These are phyloP conservation scores for Machaerirhynchus nigripectus DNA, from an alignment of 2,113 vertebrate genomes.

Conservation along the genomic window DNA sequence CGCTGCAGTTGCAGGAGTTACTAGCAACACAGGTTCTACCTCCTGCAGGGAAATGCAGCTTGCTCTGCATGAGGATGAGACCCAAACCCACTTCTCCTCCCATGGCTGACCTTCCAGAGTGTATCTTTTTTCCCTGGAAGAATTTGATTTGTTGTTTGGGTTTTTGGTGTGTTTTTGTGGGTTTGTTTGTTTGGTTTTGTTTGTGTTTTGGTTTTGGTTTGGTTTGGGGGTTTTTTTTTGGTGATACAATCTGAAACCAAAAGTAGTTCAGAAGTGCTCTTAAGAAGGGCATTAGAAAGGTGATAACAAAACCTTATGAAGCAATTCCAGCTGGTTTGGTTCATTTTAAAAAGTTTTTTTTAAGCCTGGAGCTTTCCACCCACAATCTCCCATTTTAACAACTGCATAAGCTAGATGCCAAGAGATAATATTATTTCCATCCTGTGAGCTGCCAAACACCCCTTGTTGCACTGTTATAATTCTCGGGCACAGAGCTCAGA, in stretches of 20 bases:
- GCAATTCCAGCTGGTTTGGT: background rate
- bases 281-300: background rate
- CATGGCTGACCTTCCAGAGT: background rate
- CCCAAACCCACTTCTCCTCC: background rate
- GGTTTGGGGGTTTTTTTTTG: background rate
- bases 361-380: background rate
- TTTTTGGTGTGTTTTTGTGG: background rate
- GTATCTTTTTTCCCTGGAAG: background rate
- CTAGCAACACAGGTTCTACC: background rate
- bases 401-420: background rate
- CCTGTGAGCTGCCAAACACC: background rate
- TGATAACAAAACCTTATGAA: background rate
- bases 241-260: background rate
- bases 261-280: background rate
- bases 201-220: background rate
- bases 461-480: accelerated
- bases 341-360: background rate
- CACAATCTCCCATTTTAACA: background rate
- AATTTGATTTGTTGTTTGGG: background rate
- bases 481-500: background rate
- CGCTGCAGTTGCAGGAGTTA: background rate
- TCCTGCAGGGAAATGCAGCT: background rate
- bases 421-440: background rate
- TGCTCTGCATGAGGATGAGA: background rate
- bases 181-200: background rate